Base-by-base conservation (phyloP, 53 echinoderm and acorn worm species). In the Antedon mediterranea region DNA sequence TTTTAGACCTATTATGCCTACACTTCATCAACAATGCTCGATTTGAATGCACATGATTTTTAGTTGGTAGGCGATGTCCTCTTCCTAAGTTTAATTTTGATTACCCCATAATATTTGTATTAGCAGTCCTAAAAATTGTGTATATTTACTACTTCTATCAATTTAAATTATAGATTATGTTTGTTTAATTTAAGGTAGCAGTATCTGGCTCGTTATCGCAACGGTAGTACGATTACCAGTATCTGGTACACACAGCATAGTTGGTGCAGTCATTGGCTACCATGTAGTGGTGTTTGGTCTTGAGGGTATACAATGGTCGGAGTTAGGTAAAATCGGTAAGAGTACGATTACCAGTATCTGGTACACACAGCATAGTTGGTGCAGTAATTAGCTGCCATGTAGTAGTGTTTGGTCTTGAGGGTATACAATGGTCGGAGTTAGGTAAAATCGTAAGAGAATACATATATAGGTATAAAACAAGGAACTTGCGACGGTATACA, bases 351-450 rank as follows among this genome's bases (percentile, higher is more conserved):
- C 92, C 92, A 0, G 92, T 92, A 3, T 92, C 92, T 6, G 84
- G 89, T 26, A 89, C 92, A 13, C 92, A 92, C 75, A 92, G 92
- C 77, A 92, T 92, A 70, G 92, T 92, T 73, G 92, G 92, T 44
- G 92, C 89, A 70, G 74, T 84, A 4, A n/a, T 92, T 31, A 92
- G 92, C 1, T 92, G 86, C 44, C 92, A 92, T 72, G 32, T 92
- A 26, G 89, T 92, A 20, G 71, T 85, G 0, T 84, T 82, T 79
- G 82, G 84, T 9, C 57, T 43, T 26, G 34, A 78, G 0, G 89
- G 92, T 4, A 77, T 92, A 8, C n/a, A 92, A 29, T 92, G 92
- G 92, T 73, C 75, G 27, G 43, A 82, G 18, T 71, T 90, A 13
- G 76, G 74, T 14, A 57, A 81, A 20, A 90, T 90, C 81, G 90